Base-by-base conservation (phyloP, 2,113 vertebrate species). In the Corythornis madagascariensis region DNA sequence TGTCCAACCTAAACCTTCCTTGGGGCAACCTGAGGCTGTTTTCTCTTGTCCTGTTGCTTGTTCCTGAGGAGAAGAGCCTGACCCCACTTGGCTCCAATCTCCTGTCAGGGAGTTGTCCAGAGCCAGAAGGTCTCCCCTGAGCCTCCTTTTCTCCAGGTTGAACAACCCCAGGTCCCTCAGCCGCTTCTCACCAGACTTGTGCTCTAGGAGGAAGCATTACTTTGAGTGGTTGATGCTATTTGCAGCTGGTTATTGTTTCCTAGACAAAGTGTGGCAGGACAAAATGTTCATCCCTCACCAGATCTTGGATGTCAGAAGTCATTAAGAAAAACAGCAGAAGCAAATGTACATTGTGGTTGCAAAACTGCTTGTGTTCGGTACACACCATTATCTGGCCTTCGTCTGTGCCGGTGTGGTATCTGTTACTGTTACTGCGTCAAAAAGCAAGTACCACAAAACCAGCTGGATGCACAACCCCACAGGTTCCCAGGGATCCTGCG, bases 321-420 rank as follows among this genome's bases (percentile, higher is more conserved):
- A 72, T 29, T 18, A 20, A 42, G 70, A 67, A 77, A 45, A 2
- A 0, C 13, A 71, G 38, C n/a, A 5, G 4, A 64, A 50, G 26
- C 11, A 38, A 45, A 57, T 3, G 4, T 0, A 16, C 4, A 0
- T 52, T 18, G 10, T 43, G 33, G 11, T 64, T 83, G 40, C 7
- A 5, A 57, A 84, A 73, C 29, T 0, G 0, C 0, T 0, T 7
- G 14, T 47, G 4, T 43, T 31, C 13, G 13, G 56, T n/a, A 48
- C 35, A 6, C 8, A 0, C 10, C 20, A 31, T 79, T 89, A 66
- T 91, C 73, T 94, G 92, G 22, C 82, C 91, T 94, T 87, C 28
- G 1, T 0, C 0, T 29, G 75, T 69, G 26, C 87, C 0, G 0
- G 65, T 50, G 10, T 24, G 24, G 1, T 76, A 77, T 89, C 75